These are phyloP conservation scores for Antechinus flavipes DNA, from an alignment of 2,113 vertebrate genomes.

Conservation along the genomic window DNA sequence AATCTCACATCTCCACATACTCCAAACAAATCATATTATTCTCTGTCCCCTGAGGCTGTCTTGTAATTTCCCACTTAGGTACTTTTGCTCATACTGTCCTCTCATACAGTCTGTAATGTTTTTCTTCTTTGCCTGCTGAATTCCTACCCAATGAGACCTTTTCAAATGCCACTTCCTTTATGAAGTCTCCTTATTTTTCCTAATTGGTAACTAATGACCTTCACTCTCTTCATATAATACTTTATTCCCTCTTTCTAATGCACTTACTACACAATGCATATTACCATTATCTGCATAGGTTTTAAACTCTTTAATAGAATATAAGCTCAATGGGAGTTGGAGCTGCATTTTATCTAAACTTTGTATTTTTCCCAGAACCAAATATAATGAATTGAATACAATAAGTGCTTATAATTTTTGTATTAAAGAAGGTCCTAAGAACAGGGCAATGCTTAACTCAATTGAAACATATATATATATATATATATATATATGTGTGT, in stretches of 20 bases:
- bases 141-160: neutral
- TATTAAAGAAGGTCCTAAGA: neutral
- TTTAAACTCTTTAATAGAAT: neutral
- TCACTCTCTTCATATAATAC: neutral
- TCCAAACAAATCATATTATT: neutral
- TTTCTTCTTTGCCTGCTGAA: neutral
- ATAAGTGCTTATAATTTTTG: neutral
- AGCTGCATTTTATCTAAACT: neutral
- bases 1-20: neutral
- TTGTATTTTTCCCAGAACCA: neutral
- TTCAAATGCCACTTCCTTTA: neutral
- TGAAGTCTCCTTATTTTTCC: neutral
- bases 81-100: neutral
- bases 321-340: neutral
- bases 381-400: neutral
- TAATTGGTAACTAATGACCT: neutral
- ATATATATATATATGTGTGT: too few relatives aligned
- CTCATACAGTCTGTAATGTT: neutral
- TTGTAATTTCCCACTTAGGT: neutral
- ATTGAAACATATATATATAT: neutral
- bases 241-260: neutral
- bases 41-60: neutral
- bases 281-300: neutral
- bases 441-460: neutral
- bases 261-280: neutral